Conservation (phyloP, 2,113 vertebrate species). For the Poecilia latipinna region DNA sequence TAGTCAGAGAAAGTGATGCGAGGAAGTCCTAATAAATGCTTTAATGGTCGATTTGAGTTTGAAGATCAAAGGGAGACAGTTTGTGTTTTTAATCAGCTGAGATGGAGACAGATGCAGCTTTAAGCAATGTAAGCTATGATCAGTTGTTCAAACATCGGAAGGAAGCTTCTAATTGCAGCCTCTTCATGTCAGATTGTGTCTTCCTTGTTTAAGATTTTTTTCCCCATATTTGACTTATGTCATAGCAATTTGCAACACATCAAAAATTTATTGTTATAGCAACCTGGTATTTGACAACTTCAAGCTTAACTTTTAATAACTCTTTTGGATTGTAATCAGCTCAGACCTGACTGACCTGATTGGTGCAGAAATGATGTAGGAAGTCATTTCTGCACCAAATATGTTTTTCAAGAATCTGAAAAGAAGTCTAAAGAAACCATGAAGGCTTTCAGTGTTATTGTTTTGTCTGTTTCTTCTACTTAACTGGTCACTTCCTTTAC, state of each 20-base stretch:
- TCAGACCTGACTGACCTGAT: not conserved
- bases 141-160: not conserved
- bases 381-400: slow-evolving; percentile 26
- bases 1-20: slow-evolving; percentile 42
- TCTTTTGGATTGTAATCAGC: not conserved
- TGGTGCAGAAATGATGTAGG: slow-evolving; percentile 3
- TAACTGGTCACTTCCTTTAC: slow-evolving; percentile 60
- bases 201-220: not conserved
- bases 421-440: slow-evolving; percentile 46
- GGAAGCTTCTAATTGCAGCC: slow-evolving; percentile 12
- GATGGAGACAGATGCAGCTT: not conserved
- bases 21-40: not conserved
- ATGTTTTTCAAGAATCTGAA: slow-evolving; percentile 37
- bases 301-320: not conserved
- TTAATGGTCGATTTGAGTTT: not conserved
- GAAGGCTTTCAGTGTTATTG: slow-evolving; percentile 48
- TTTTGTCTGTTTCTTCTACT: slow-evolving; percentile 46
- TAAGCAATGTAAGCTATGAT: slow-evolving; percentile 16
- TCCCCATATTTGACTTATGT: not conserved
- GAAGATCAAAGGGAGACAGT: not conserved
- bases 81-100: not conserved
- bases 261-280: not conserved
- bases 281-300: not conserved
- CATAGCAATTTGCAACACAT: not conserved
- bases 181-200: not conserved